These are phyloP conservation scores for Selene dorsalis DNA, from an alignment of 2,797 vertebrate genomes.

Conservation along the genomic window DNA sequence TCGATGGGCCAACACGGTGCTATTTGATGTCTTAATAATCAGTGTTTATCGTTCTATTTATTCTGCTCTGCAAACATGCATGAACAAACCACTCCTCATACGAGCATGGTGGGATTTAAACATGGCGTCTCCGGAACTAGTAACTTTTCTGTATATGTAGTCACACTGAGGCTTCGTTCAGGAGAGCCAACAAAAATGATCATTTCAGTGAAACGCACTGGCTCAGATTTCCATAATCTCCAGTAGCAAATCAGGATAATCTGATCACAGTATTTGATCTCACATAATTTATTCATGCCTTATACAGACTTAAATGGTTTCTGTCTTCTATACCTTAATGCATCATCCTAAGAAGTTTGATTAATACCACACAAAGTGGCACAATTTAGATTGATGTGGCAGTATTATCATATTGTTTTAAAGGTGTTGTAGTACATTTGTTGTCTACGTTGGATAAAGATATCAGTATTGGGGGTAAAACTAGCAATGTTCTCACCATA, in stretches of 20 bases:
- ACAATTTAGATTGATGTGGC: slow-evolving; percentile 18
- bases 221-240: not conserved
- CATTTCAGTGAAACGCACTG: slow-evolving; percentile 12
- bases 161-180: slow-evolving; percentile 40
- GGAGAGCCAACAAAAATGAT: slow-evolving; percentile 16
- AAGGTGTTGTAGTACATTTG: slow-evolving; percentile 9
- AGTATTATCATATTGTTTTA: slow-evolving; percentile 15
- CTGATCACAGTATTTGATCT: slow-evolving; percentile 9
- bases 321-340: slow-evolving; percentile 10
- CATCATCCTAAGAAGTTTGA: slow-evolving; percentile 18
- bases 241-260: slow-evolving; percentile 12
- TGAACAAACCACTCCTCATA: slow-evolving; percentile 74
- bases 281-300: slow-evolving; percentile 31
- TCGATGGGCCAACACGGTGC: slow-evolving; percentile 72
- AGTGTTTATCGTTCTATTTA: slow-evolving; percentile 68
- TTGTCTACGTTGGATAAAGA: slow-evolving; percentile 4
- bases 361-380: slow-evolving; percentile 16
- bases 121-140: slow-evolving; percentile 26
- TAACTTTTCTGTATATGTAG: slow-evolving; percentile 20
- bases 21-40: slow-evolving; percentile 74
- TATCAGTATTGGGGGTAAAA: not conserved
- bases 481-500: slow-evolving; percentile 17
- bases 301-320: slow-evolving; percentile 20
- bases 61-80: slow-evolving; percentile 72
- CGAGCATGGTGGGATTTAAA: slow-evolving; percentile 20